phyloP scores from a whole-genome alignment of 2,888 invertebrate species.

The Loripinus fragilis region DNA sequence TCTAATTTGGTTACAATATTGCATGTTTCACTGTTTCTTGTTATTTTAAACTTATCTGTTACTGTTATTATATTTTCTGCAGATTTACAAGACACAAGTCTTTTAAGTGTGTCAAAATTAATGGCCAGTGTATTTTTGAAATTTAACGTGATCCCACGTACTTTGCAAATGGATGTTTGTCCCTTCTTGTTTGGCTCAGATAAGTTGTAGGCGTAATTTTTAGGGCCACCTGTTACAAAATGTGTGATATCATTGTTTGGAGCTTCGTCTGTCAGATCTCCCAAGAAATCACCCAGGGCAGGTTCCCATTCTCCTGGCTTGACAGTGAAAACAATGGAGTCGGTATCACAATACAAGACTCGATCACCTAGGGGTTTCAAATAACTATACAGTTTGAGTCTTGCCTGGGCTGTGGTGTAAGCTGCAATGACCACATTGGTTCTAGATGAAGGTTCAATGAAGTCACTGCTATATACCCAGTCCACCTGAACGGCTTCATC shows the following conservation, averaged over 20 bases:
- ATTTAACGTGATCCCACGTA: conserved; percentile 68
- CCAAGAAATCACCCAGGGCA: conserved; percentile 73
- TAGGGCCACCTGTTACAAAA: conserved; percentile 81
- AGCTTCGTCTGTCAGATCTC: conserved; percentile 81
- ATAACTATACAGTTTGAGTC: conserved; percentile 51
- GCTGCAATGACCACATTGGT: conserved; percentile 45
- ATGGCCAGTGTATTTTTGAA: conserved; percentile 47
- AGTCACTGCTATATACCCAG: conserved; percentile 35
- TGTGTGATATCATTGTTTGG: conserved; percentile 41
- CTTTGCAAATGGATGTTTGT: conserved; percentile 64
- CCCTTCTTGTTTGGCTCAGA: conserved; percentile 31
- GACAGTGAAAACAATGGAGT: conserved; percentile 43
- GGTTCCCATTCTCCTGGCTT: conserved; percentile 48
- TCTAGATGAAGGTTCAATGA: conserved; percentile 34
- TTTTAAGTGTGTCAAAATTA: conserved; percentile 58
- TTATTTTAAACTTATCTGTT: neutral
- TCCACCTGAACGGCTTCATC: conserved; percentile 44
- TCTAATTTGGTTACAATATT: neutral
- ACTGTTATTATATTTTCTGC: conserved; percentile 6
- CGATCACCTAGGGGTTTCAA: conserved; percentile 17
- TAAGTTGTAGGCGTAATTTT: conserved; percentile 77
- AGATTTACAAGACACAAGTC: conserved; percentile 18
- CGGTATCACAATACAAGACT: conserved; percentile 44
- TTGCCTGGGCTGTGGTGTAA: conserved; percentile 49
- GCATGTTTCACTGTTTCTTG: conserved; percentile 7